phyloP scores from a whole-genome alignment of 92 coral and sea anemone species.

The Heliopora coerulea region DNA sequence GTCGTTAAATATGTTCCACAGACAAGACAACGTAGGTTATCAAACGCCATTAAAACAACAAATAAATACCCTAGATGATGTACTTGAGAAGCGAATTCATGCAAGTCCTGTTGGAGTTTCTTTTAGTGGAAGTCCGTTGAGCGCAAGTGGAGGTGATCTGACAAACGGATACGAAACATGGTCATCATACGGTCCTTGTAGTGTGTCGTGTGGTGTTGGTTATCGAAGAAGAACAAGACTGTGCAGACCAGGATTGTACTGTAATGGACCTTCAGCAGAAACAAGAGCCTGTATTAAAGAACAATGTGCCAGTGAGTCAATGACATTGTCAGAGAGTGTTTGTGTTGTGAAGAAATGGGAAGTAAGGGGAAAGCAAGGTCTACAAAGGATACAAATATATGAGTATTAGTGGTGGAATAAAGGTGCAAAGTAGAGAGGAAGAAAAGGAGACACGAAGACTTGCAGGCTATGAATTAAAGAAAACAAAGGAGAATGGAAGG shows the following conservation, averaged over 20 bases:
- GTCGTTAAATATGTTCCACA: too few relatives aligned
- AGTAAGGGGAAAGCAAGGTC: too few relatives aligned
- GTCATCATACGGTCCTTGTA: slow-evolving; percentile 79
- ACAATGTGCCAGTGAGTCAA: slow-evolving; percentile 72
- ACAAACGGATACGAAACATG: slow-evolving; percentile 63
- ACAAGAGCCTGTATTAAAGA: slow-evolving; percentile 77
- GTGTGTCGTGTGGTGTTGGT: slow-evolving; percentile 83
- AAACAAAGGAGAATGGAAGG: too few relatives aligned
- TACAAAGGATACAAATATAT: too few relatives aligned
- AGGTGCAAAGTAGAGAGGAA: too few relatives aligned
- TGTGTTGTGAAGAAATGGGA: too few relatives aligned
- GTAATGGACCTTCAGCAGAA: slow-evolving; percentile 68
- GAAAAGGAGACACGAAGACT: too few relatives aligned
- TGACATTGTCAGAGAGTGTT: neutral
- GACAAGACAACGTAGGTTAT: too few relatives aligned
- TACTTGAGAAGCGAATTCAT: neutral
- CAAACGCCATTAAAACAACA: slow-evolving; percentile 10
- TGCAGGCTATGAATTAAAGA: too few relatives aligned
- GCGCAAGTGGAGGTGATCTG: slow-evolving; percentile 1
- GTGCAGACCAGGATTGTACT: slow-evolving; percentile 64
- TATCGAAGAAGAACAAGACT: slow-evolving; percentile 70
- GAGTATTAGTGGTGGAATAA: too few relatives aligned
- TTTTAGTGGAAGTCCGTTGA: too few relatives aligned
- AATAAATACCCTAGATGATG: slow-evolving; percentile 13
- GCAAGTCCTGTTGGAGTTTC: neutral